Base-by-base conservation (phyloP, 2,113 vertebrate genomes). In the Chinchilla lanigera region DNA sequence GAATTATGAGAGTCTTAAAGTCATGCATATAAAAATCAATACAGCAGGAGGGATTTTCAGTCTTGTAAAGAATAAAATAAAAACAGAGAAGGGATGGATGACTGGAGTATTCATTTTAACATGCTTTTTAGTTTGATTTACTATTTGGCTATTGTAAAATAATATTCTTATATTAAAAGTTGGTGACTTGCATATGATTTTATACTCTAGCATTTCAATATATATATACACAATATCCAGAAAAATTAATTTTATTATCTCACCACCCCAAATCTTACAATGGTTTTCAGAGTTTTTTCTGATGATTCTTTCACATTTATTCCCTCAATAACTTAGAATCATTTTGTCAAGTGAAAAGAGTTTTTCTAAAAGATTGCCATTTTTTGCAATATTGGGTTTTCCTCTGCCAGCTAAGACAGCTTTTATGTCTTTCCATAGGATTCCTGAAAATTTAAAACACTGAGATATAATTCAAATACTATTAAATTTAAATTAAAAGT, bases 261-360 rank as follows among this genome's bases (percentile, higher is more conserved):
- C 35, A 77, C 0, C 30, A 77, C 13, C 50, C 63, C 60, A 80
- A 12, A 22, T 88, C 82, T 87, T 88, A 52, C 33, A 61, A 67
- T 61, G 78, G 38, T 92, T 92, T 96, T n/a, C 26, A 92, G 54
- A 90, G 30, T 5, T 75, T 92, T 90, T 71, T 30, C 63, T 83
- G 8, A 54, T 65, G 47, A 86, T 41, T 89, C 22, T 92, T 71
- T 85, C 33, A 92, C 28, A 17, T 85, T 71, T 63, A 60, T 87
- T 65, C 33, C 83, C 19, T 52, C 20, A 75, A n/a, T 30, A 60
- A 93, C 58, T 92, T 92, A 65, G 28, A 81, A 54, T 81, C 20
- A 87, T 63, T 93, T 87, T 88, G 10, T 84, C 30, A 88, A 60
- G 22, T 81, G 24, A 80, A 65, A 58, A 90, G 47, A 28, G n/a